Base-by-base conservation (phyloP, 2,888 invertebrate genomes). In the Cephus spinipes region DNA sequence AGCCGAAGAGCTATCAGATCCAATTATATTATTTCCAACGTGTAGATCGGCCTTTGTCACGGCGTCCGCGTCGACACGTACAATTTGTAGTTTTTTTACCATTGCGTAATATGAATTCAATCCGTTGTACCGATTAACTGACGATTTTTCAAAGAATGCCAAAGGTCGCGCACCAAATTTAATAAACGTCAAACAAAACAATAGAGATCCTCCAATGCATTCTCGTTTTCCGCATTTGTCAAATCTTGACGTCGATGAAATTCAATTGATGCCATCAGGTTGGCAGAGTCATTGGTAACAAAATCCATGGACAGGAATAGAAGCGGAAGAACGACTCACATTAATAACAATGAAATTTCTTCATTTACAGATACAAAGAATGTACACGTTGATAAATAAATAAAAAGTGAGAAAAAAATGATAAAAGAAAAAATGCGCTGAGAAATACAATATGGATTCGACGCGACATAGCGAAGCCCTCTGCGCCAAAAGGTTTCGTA, bases 361-460 rank as follows among this genome's bases (percentile, higher is more conserved):
- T 87, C 84, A 85, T 87, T 87, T 85, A 85, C 81, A 85, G 82
- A 87, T 86, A 85, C 85, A 87, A 87, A 87, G 83, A 87, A 87
- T 87, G 87, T 87, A 87, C 87, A 87, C 76, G 75, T 80, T 87
- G 83, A 83, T 81, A 85, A 86, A 87, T 80, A 85, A 86, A 84
- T 82, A 81, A 79, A 71, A 73, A 23, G 2, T 55, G 23, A 55
- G 55, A 55, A 9, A 55, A 55, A 55, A 55, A 55, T 55, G 55
- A 55, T 55, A 55, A 55, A 23, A 55, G 9, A 23, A 84, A 76
- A 85, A 84, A 79, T 40, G 40, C 68, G 40, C 31, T 69, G 30
- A 33, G 40, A 40, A 75, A 75, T 81, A 83, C 73, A 85, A 78
- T 83, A 79, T 74, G 77, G 79, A 82, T 79, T 81, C 73, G 79